A percentile compares a stretch with the other conserved stretches of the same genome.
Evolutionary conservation across 2,888 invertebrate genomes (phyloP).

Genomic region (Sesamia inferens): DNA sequence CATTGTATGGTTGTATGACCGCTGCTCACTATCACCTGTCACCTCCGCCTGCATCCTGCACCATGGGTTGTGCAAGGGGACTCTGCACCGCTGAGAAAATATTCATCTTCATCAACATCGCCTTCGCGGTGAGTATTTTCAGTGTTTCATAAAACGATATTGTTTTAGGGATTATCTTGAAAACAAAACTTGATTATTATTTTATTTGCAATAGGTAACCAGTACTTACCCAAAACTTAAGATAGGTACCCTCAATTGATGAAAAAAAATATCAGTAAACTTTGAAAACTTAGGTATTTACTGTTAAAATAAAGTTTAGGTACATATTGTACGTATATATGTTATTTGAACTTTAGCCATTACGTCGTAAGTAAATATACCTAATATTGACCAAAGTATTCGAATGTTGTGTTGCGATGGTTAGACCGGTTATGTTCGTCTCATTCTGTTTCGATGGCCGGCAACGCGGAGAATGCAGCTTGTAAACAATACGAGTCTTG

Average conservation of each 20-base stretch:
- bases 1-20: slow-evolving; percentile 31
- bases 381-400: slow-evolving; percentile 11
- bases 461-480: slow-evolving; percentile 46
- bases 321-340: not conserved
- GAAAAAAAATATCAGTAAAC: not conserved
- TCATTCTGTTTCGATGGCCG: slow-evolving; percentile 18
- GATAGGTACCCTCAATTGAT: slow-evolving; percentile 8
- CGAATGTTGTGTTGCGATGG: not conserved
- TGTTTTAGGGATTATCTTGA: not conserved
- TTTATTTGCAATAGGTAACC: not conserved
- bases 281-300: too few species aligned
- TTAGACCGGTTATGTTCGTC: slow-evolving; percentile 25
- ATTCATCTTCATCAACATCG: slow-evolving; percentile 88
- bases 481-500: slow-evolving; percentile 13
- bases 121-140: slow-evolving; percentile 81
- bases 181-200: not conserved
- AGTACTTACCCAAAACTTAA: not conserved
- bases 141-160: not conserved
- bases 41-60: slow-evolving; percentile 31
- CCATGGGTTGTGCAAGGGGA: slow-evolving; percentile 81
- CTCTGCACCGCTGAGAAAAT: slow-evolving; percentile 83
- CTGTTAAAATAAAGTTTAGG: not conserved
- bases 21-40: slow-evolving; percentile 6
- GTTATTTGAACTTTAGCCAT: slow-evolving; percentile 23
- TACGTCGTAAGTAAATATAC: not conserved